These are phyloP conservation scores for Heliornis fulica DNA, from an alignment of 2,113 vertebrate genomes.

Conservation along the genomic window DNA sequence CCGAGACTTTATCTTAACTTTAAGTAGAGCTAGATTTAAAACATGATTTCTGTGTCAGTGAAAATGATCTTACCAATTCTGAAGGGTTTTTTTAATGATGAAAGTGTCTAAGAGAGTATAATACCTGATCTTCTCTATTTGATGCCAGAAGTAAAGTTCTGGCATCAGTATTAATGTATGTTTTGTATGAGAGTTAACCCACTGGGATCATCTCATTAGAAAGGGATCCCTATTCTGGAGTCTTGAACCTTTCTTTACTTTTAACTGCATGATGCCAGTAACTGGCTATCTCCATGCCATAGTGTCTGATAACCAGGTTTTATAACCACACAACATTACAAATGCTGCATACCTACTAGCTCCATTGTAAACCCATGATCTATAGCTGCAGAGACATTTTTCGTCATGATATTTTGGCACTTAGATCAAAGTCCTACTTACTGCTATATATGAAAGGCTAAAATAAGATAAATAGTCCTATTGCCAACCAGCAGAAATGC, in stretches of 20 bases:
- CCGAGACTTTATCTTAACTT: neutral
- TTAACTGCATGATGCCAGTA: neutral
- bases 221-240: neutral
- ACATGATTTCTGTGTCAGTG: neutral
- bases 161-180: neutral
- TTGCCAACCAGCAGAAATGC: neutral
- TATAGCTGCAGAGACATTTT: neutral
- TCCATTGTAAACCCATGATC: neutral
- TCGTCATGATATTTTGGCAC: neutral
- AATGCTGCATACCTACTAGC: neutral
- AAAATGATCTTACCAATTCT: neutral
- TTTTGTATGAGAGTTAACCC: neutral
- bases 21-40: neutral
- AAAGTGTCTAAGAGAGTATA: neutral
- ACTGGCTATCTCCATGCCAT: neutral
- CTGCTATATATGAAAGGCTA: neutral
- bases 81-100: neutral
- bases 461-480: neutral
- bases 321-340: neutral
- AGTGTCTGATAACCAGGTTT: neutral
- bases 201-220: neutral
- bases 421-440: neutral
- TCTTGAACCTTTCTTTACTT: neutral
- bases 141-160: neutral
- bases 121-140: neutral